A percentile compares a stretch with the other conserved stretches of the same genome.
Conservation (phyloP, 2,797 vertebrate species). For the Adelosebastes latens region DNA sequence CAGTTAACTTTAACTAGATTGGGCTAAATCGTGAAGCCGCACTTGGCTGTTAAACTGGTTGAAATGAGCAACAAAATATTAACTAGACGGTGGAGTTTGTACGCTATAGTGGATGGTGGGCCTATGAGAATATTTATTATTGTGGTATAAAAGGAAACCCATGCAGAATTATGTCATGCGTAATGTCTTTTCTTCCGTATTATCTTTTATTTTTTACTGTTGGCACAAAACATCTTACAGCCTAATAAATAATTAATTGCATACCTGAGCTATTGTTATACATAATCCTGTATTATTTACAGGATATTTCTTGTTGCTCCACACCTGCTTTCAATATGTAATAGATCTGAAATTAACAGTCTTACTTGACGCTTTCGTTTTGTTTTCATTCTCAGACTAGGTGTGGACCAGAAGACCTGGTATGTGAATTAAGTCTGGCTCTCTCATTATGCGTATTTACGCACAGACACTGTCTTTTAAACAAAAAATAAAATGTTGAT, state of each 20-base stretch:
- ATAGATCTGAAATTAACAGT: neutral
- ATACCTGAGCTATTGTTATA: conserved; percentile 1
- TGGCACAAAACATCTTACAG: neutral
- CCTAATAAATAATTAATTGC: conserved; percentile 25
- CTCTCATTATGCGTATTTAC: neutral
- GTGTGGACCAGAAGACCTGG: neutral
- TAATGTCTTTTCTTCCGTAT: neutral
- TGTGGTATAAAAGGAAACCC: neutral
- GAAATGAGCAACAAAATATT: conserved; percentile 5
- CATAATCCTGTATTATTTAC: neutral
- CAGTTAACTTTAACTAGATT: neutral
- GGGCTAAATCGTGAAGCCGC: neutral
- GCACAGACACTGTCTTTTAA: neutral
- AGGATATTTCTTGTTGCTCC: neutral
- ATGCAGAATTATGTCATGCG: neutral
- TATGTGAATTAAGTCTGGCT: neutral
- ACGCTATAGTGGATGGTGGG: neutral
- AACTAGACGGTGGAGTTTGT: neutral
- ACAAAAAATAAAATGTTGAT: neutral
- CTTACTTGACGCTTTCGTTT: neutral
- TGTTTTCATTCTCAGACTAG: neutral
- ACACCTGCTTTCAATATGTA: neutral
- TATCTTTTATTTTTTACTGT: neutral
- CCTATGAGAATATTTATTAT: neutral
- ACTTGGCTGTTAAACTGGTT: neutral